A percentile compares a stretch with the other conserved stretches of the same genome.
Evolutionary conservation across 2,888 invertebrate genomes (phyloP).

Genomic region (Philereme transversata): DNA sequence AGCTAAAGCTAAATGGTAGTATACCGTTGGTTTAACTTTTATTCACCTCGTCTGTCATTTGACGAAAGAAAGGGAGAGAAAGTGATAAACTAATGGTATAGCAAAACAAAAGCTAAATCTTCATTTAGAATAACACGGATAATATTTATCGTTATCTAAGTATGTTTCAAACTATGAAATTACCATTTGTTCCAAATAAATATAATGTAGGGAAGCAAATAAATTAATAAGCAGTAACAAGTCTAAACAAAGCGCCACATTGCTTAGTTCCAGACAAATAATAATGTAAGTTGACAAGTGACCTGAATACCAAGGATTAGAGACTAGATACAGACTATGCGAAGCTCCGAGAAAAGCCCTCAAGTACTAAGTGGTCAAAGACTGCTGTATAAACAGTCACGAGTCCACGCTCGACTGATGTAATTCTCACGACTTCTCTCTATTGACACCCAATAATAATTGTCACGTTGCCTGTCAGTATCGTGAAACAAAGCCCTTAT

Average conservation of each 20-base stretch:
- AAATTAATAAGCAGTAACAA: background rate
- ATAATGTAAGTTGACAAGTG: conserved; percentile 22
- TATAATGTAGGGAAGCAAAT: too few relatives aligned
- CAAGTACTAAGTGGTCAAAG: conserved; percentile 39
- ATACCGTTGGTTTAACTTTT: too few relatives aligned
- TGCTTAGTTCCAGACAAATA: conserved; percentile 9
- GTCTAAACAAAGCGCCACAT: background rate
- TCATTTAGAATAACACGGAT: too few relatives aligned
- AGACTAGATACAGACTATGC: conserved; percentile 30
- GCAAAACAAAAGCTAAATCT: too few relatives aligned
- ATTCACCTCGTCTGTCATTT: too few relatives aligned
- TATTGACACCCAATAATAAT: conserved; percentile 57
- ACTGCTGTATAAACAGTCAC: conserved; percentile 45
- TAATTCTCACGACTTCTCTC: conserved; percentile 58
- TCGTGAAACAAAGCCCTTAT: conserved; percentile 43
- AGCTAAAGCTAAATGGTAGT: too few relatives aligned
- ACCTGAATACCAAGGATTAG: conserved; percentile 34
- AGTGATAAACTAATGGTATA: too few relatives aligned
- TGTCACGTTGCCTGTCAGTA: conserved; percentile 52
- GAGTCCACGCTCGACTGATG: conserved; percentile 47
- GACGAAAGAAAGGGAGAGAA: too few relatives aligned
- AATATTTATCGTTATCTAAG: too few relatives aligned
- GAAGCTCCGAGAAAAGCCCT: conserved; percentile 30
- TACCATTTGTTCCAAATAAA: too few relatives aligned
- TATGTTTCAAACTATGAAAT: too few relatives aligned